These are phyloP conservation scores for Phrynosoma platyrhinos DNA, from an alignment of 2,113 vertebrate genomes.

Conservation along the genomic window DNA sequence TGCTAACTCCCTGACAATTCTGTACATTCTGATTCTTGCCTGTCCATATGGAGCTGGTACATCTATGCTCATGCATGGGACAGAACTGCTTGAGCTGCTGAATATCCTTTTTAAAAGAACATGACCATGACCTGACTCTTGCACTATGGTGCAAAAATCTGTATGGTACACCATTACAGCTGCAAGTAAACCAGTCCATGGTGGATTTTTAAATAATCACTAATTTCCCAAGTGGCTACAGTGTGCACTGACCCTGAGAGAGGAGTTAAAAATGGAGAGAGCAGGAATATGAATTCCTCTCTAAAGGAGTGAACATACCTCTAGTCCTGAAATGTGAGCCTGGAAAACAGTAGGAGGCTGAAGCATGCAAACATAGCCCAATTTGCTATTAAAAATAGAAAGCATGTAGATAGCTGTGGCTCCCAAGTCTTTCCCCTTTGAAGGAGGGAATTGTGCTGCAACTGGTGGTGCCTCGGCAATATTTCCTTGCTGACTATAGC, in stretches of 20 bases:
- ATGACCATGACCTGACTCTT: background rate
- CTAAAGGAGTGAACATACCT: slow-evolving; percentile 3
- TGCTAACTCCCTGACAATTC: background rate
- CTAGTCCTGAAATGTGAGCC: background rate
- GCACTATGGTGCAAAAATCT: background rate
- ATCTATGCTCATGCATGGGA: background rate
- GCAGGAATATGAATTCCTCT: background rate
- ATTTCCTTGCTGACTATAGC: background rate
- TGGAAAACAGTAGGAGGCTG: slow-evolving; percentile 15
- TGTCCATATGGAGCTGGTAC: background rate
- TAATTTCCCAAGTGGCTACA: background rate
- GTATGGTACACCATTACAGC: background rate
- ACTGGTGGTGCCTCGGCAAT: background rate
- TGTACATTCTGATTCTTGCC: background rate
- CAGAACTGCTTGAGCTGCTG: background rate
- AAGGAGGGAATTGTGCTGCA: background rate
- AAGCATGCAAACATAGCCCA: background rate
- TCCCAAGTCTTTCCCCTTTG: background rate
- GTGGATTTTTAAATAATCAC: background rate
- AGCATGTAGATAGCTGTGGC: background rate
- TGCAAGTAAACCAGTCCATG: background rate
- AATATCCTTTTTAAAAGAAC: background rate
- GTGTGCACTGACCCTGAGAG: background rate
- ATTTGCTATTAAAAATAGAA: background rate
- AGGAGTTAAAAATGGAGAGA: slow-evolving; percentile 1